phyloP scores from a whole-genome alignment of 1,140 invertebrate species.

The Drosophila pallidifrons region DNA sequence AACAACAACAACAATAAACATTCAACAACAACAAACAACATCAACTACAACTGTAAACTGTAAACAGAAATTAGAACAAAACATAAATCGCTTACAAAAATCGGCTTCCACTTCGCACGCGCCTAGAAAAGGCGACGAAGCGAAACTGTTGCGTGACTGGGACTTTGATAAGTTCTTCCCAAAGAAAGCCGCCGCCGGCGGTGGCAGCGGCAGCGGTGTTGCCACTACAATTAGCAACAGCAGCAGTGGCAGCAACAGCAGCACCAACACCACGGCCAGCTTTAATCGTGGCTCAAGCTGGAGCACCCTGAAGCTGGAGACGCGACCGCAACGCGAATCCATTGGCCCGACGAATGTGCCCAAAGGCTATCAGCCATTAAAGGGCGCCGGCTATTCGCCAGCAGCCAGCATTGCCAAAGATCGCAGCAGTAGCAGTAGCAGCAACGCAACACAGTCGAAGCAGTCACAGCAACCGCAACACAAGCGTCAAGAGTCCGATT shows the following conservation, averaged over 20 bases:
- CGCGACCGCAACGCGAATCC: conserved; percentile 74
- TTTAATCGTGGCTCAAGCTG: conserved; percentile 71
- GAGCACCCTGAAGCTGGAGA: conserved; percentile 78
- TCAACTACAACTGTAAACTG: conserved; percentile 50
- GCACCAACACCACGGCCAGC: conserved; percentile 61
- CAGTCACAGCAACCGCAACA: conserved; percentile 72
- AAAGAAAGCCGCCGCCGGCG: conserved; percentile 60
- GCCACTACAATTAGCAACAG: conserved; percentile 16
- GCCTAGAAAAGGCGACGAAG: conserved; percentile 48
- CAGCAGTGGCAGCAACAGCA: conserved; percentile 30
- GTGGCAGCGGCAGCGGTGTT: conserved; percentile 2
- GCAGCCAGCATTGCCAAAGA: conserved; percentile 70
- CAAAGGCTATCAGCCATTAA: conserved; percentile 77
- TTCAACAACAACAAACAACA: conserved; percentile 55
- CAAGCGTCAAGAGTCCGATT: conserved; percentile 89
- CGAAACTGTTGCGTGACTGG: conserved; percentile 90
- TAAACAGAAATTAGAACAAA: conserved; percentile 82
- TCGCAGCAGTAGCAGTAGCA: conserved; percentile 28
- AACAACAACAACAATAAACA: conserved; percentile 49
- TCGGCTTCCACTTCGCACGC: conserved; percentile 83
- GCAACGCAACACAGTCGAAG: conserved; percentile 8
- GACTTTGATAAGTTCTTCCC: conserved; percentile 93
- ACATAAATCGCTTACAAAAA: conserved; percentile 81
- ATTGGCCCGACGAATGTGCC: conserved; percentile 65
- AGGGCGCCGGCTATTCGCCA: conserved; percentile 44